Conservation (phyloP, 2,888 invertebrate genomes). For the Drosophila picticornis region DNA sequence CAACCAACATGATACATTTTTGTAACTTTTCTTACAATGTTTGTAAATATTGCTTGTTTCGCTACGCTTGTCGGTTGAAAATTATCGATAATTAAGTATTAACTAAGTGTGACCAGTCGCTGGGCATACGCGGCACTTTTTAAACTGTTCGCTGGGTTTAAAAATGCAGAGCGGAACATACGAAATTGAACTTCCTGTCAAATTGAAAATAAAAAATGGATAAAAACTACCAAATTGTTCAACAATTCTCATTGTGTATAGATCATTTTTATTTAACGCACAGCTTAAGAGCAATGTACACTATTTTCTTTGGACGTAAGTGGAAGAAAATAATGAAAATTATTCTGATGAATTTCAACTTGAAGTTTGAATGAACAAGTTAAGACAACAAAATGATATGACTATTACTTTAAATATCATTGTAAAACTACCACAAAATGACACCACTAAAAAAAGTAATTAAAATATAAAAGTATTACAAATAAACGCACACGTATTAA, state of each 20-base stretch:
- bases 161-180: background rate
- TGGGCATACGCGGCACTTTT: background rate
- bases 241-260: background rate
- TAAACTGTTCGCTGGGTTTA: background rate
- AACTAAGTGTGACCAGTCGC: background rate
- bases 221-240: background rate
- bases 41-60: background rate
- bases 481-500: background rate
- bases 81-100: conserved; percentile 11
- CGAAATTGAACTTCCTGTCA: background rate
- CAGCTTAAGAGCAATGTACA: background rate
- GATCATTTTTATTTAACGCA: background rate
- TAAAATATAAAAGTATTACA: background rate
- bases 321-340: background rate
- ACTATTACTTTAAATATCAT: background rate
- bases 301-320: background rate
- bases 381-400: background rate
- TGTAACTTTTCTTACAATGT: background rate
- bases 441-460: background rate
- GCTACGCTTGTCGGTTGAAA: background rate
- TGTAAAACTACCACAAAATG: background rate
- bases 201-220: background rate
- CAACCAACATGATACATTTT: background rate
- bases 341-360: background rate
- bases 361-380: background rate